A percentile compares a stretch with the other conserved stretches of the same genome.
Conservation (phyloP, 1,140 invertebrate species). For the Euborellia annulipes region DNA sequence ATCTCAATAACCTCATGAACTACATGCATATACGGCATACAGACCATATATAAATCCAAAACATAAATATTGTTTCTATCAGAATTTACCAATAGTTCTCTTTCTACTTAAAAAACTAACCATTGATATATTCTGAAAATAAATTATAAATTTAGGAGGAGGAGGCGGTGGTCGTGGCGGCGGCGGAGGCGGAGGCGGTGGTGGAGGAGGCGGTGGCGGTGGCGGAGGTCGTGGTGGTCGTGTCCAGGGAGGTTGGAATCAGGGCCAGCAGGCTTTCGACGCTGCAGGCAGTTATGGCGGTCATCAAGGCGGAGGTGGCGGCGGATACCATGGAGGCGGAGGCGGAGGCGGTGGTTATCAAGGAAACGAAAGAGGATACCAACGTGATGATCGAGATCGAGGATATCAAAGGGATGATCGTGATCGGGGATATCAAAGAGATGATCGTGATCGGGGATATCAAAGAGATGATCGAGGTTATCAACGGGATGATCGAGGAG, state of each 20-base stretch:
- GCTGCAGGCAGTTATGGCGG: slow-evolving; percentile 13
- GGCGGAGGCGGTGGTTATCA: slow-evolving; percentile 8
- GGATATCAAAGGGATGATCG: slow-evolving; percentile 8
- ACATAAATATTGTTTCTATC: slow-evolving; percentile 13
- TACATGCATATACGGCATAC: no score
- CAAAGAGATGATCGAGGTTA: neutral
- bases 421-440: neutral
- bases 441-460: neutral
- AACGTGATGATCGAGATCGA: slow-evolving; percentile 5
- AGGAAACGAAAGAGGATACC: neutral
- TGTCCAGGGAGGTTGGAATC: no score
- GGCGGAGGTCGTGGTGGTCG: slow-evolving; percentile 13
- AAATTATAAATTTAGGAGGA: slow-evolving; percentile 13
- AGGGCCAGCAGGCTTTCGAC: neutral
- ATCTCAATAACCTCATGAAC: no score
- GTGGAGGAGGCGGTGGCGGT: slow-evolving; percentile 18
- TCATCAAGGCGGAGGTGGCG: slow-evolving; percentile 10
- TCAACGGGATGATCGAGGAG: slow-evolving; percentile 13
- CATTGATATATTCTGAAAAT: neutral
- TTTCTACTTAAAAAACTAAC: slow-evolving; percentile 17
- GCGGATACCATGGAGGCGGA: slow-evolving; percentile 14
- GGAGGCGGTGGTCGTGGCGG: slow-evolving; percentile 19
- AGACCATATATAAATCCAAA: slow-evolving; percentile 11
- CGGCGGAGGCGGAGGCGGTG: slow-evolving; percentile 17
- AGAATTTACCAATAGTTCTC: slow-evolving; percentile 5